Percentiles rank a stretch among this genome's conserved stretches.
These are phyloP conservation scores for Dascillus cervinus DNA, from an alignment of 2,888 invertebrate species.

Conservation along the genomic window DNA sequence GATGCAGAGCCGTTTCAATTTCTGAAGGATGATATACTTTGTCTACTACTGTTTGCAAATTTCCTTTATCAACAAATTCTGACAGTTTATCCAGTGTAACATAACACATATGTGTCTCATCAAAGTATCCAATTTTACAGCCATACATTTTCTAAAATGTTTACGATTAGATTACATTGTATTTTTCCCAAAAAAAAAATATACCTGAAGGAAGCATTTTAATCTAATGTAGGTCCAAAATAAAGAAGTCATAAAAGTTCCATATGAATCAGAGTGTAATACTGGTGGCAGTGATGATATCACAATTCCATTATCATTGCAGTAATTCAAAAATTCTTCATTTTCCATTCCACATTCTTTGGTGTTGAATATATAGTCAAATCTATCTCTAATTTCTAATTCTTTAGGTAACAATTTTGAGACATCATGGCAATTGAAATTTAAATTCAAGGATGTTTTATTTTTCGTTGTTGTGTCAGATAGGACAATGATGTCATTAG, in stretches of 20 bases:
- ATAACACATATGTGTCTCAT: conserved; percentile 37
- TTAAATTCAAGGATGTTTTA: conserved; percentile 4
- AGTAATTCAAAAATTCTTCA: conserved; percentile 26
- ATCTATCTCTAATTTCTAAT: conserved; percentile 30
- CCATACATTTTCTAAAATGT: conserved; percentile 38
- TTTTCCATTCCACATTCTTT: conserved; percentile 23
- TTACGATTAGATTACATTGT: conserved; percentile 5
- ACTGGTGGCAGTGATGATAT: conserved; percentile 45
- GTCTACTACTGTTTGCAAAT: conserved; percentile 52
- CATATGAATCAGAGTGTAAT: conserved; percentile 47
- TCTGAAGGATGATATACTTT: conserved; percentile 41
- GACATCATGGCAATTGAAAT: conserved; percentile 1
- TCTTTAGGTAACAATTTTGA: conserved; percentile 27
- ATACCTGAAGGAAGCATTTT: conserved; percentile 42
- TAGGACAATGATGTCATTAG: conserved; percentile 45
- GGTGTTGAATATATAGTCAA: conserved; percentile 35
- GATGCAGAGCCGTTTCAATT: conserved; percentile 36
- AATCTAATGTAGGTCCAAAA: conserved; percentile 43
- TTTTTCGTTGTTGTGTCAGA: conserved; percentile 23
- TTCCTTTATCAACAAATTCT: conserved; percentile 46
- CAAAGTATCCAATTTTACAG: conserved; percentile 27
- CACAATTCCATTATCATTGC: conserved; percentile 24
- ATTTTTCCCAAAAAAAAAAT: too few species aligned
- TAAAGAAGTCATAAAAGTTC: conserved; percentile 42
- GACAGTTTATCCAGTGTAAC: conserved; percentile 33